These are phyloP conservation scores for Etheostoma perlongum DNA, from an alignment of 2,797 vertebrate species.

Conservation along the genomic window DNA sequence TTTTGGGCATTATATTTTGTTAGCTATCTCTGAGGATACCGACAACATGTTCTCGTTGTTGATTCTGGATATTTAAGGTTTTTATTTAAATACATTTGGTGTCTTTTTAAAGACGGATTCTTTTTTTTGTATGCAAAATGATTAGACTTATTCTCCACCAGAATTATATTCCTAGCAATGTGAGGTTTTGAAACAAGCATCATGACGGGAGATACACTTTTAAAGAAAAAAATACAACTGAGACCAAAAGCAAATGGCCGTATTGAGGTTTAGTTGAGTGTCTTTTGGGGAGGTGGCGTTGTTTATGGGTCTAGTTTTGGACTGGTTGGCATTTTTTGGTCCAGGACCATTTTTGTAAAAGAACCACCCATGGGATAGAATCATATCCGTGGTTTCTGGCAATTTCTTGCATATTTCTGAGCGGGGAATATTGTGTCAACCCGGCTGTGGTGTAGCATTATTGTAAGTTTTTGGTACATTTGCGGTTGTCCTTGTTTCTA, in stretches of 20 bases:
- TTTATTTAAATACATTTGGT: neutral
- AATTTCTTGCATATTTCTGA: constrained; percentile 51
- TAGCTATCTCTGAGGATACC: neutral
- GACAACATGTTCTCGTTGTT: neutral
- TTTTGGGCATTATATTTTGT: too few relatives aligned
- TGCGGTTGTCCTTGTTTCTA: constrained; percentile 50
- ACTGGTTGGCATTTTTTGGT: constrained; percentile 22
- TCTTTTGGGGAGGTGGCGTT: neutral
- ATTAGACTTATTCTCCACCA: neutral
- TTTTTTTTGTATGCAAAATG: neutral
- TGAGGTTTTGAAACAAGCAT: neutral
- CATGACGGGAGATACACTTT: neutral
- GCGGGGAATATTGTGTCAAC: constrained; percentile 48
- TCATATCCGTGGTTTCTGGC: constrained; percentile 53
- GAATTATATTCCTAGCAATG: neutral
- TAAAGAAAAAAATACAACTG: neutral
- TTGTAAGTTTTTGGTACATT: constrained; percentile 48
- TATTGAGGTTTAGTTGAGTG: neutral
- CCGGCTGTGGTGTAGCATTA: constrained; percentile 42
- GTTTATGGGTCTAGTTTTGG: constrained; percentile 18
- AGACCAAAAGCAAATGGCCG: neutral
- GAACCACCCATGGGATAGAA: constrained; percentile 45
- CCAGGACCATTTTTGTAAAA: constrained; percentile 35
- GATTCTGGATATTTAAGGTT: neutral
- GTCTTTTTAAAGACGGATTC: neutral